Base-by-base conservation (phyloP, 2,797 vertebrate species). In the Fistularia commersonii region DNA sequence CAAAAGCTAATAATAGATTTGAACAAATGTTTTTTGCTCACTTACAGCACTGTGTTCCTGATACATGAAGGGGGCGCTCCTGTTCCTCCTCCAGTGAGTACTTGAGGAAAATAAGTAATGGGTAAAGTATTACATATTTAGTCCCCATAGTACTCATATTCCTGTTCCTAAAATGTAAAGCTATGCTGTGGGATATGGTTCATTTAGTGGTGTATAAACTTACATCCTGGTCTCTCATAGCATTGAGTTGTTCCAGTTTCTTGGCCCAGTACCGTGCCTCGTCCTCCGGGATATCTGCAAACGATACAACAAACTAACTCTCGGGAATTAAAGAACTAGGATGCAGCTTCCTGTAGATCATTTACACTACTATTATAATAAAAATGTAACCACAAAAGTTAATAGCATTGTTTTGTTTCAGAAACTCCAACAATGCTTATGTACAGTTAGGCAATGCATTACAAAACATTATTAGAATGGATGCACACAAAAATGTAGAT, bases 231-330 rank as follows among this genome's bases (percentile, higher is more conserved):
- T 98, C 96, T 66, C 94, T 79, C 95, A 99, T 94, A 31, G 97
- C 94, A 0, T 99, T 99, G 47, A 99, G 89, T 79, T 98, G 96
- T 81, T 99, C 97, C 81, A 99, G 88, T 85, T 99, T 98, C 82
- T 98, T 98, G 58, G 97, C 96, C 97, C 97, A 99, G 64, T 99
- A 99, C 35, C 94, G 93, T 0, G 97, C 97, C 77, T 99, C 97
- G 60, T 99, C 97, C 76, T 99, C 97, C 0, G 97, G 97, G 69
- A 99, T 98, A 82, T 99, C 97, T 99, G 83, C 2, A 83, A 65
- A 70, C 54, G 58, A 74, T 55, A 70, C 70, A 40, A 10, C 34
- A 67, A 12, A 64, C 47, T 69, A 57, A 55, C 33, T 71, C 54
- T 64, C 49, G 43, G 34, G 14, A 57, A 12, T 53, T 62, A 67